Percentiles rank a stretch among this genome's conserved stretches.
Conservation (phyloP, 2,113 vertebrate genomes). For the Emydocephalus ijimae region DNA sequence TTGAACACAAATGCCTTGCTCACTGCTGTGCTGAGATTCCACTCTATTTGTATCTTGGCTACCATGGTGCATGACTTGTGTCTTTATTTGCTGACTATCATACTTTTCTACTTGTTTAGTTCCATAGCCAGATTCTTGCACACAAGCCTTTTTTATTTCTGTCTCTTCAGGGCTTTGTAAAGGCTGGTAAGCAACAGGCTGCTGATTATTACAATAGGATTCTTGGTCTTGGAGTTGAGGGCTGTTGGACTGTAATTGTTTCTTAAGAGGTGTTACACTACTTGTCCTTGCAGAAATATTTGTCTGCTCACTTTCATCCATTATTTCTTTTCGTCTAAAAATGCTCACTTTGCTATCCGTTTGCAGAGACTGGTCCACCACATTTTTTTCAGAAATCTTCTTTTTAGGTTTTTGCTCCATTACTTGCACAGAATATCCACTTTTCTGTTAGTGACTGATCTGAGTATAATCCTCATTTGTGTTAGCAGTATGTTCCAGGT, state of each 20-base stretch:
- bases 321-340: not conserved
- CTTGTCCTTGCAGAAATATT: not conserved
- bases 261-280: not conserved
- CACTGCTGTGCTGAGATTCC: not conserved
- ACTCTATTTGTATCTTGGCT: not conserved
- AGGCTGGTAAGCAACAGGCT: not conserved
- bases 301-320: constrained; percentile 7
- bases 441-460: not conserved
- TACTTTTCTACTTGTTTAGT: not conserved
- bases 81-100: not conserved
- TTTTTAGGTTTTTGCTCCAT: not conserved
- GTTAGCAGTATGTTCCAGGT: not conserved
- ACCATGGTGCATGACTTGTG: not conserved
- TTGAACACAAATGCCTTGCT: not conserved
- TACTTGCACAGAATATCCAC: not conserved
- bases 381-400: not conserved
- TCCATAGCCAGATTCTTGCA: not conserved
- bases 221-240: not conserved
- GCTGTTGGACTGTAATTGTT: not conserved
- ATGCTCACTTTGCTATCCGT: constrained; percentile 16
- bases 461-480: not conserved
- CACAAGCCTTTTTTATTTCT: not conserved
- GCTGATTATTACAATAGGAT: not conserved
- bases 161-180: not conserved
- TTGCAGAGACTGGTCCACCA: not conserved